Percentiles rank a stretch among this genome's conserved stretches.
Conservation (phyloP, 1,140 invertebrate genomes). For the Panagrolaimus sp. region DNA sequence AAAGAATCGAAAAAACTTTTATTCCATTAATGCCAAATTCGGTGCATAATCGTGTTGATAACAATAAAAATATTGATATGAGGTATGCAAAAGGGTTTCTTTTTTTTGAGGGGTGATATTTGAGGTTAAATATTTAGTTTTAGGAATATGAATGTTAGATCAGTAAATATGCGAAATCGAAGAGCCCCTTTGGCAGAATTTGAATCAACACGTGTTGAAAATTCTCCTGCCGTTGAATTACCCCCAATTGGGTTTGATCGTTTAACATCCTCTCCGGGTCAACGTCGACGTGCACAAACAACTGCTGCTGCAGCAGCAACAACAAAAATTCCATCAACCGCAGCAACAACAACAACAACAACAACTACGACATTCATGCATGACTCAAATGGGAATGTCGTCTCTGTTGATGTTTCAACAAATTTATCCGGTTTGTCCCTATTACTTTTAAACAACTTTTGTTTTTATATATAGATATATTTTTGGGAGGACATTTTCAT, state of each 20-base stretch:
- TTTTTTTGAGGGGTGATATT: background rate
- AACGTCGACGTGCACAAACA: background rate
- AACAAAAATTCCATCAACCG: background rate
- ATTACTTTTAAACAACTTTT: no score
- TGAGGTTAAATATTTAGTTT: background rate
- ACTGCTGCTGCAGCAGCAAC: background rate
- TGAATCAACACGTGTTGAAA: constrained; percentile 23
- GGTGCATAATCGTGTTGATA: background rate
- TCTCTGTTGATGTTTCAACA: background rate
- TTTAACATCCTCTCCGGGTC: background rate
- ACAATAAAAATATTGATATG: constrained; percentile 7
- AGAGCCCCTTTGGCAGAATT: constrained; percentile 17
- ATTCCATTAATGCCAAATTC: constrained; percentile 17
- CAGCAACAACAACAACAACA: background rate
- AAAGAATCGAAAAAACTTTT: background rate
- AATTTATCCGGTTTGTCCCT: no score
- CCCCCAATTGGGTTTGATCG: constrained; percentile 22
- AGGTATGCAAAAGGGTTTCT: background rate
- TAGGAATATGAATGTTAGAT: constrained; percentile 2
- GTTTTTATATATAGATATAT: no score
- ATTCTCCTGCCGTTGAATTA: constrained; percentile 26
- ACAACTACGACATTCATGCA: background rate
- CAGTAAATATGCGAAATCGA: constrained; percentile 16
- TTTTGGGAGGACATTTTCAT: no score
- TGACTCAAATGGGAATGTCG: constrained; percentile 10